These are phyloP conservation scores for Pantelozetes paolii DNA, from an alignment of 2,888 invertebrate species.

Conservation along the genomic window DNA sequence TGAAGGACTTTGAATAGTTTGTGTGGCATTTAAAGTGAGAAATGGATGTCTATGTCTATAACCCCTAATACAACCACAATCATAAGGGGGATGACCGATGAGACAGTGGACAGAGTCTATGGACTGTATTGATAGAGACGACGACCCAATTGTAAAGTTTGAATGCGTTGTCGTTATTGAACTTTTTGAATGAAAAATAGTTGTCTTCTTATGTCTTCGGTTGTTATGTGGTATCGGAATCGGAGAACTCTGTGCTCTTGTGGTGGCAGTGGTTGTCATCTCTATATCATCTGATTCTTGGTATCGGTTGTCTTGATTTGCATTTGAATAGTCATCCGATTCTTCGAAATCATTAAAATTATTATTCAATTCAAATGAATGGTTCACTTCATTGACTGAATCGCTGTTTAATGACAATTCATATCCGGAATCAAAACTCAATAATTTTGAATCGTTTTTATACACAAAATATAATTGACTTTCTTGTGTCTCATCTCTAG, in stretches of 20 bases:
- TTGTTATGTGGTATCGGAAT: slow-evolving; percentile 9
- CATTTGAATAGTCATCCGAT: background rate
- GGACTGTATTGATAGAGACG: background rate
- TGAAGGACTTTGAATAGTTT: background rate
- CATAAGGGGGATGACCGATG: slow-evolving; percentile 26
- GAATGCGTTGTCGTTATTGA: slow-evolving; percentile 10
- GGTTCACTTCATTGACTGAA: background rate
- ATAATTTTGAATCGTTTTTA: background rate
- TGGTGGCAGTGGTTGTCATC: background rate
- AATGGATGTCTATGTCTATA: slow-evolving; percentile 19
- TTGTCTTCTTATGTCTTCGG: slow-evolving; percentile 8
- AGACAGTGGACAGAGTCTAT: slow-evolving; percentile 8
- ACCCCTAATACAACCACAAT: slow-evolving; percentile 25
- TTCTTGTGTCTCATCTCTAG: background rate
- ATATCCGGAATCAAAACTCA: slow-evolving; percentile 25
- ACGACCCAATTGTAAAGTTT: background rate
- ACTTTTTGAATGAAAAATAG: background rate
- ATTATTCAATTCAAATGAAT: background rate
- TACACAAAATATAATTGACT: background rate
- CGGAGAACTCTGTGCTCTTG: slow-evolving; percentile 31
- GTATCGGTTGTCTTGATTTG: background rate
- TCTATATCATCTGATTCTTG: background rate
- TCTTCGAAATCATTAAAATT: slow-evolving; percentile 2
- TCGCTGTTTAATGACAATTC: background rate
- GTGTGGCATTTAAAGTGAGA: background rate